These are phyloP conservation scores for Halcyon badia DNA, from an alignment of 2,797 vertebrate genomes.

Conservation along the genomic window DNA sequence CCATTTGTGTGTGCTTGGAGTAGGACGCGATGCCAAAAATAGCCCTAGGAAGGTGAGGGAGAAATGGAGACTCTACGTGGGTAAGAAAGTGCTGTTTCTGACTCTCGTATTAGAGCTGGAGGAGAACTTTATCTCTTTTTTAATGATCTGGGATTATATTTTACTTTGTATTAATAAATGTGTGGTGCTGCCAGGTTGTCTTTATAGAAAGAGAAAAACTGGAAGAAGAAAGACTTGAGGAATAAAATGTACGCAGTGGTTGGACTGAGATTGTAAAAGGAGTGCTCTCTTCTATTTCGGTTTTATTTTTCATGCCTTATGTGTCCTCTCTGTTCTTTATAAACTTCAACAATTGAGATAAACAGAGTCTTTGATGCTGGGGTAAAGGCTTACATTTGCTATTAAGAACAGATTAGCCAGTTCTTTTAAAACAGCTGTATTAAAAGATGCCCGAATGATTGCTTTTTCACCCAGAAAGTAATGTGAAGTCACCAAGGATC, in stretches of 20 bases:
- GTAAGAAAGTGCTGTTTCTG: background rate
- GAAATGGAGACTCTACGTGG: background rate
- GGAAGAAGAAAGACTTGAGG: background rate
- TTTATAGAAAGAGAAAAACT: background rate
- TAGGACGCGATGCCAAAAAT: background rate
- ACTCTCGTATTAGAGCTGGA: background rate
- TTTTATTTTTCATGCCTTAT: conserved; percentile 31
- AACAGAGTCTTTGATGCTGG: background rate
- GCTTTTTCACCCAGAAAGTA: background rate
- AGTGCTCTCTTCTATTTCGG: conserved; percentile 6
- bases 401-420: background rate
- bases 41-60: background rate
- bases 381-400: background rate
- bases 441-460: background rate
- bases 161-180: background rate
- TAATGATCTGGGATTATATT: background rate
- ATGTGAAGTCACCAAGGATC: background rate
- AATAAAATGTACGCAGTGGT: conserved; percentile 42
- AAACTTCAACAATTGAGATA: conserved; percentile 42
- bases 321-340: conserved; percentile 34
- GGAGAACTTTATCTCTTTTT: background rate
- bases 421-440: background rate
- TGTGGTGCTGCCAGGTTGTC: background rate
- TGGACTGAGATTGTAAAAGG: background rate
- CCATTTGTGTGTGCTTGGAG: background rate